A percentile compares a stretch with the other conserved stretches of the same genome.
These are phyloP conservation scores for Eptesicus fuscus DNA, from an alignment of 2,113 vertebrate species.

Conservation along the genomic window DNA sequence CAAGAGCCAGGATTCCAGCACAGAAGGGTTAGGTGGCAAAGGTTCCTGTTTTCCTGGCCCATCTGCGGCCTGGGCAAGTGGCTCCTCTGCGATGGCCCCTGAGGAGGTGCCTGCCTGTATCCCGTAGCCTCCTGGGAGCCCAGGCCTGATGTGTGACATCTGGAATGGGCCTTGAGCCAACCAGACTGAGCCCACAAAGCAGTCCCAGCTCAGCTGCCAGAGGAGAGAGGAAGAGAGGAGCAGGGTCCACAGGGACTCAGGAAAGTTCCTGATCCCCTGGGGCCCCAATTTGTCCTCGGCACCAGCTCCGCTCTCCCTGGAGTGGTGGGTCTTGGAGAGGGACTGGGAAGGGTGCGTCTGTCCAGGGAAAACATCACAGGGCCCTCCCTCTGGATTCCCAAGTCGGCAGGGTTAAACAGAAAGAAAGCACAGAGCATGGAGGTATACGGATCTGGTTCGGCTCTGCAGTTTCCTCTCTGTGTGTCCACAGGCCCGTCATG, in stretches of 20 bases:
- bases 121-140: neutral
- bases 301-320: neutral
- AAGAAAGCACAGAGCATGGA: neutral
- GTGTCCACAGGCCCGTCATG: rapidly evolving
- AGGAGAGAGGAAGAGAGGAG: neutral
- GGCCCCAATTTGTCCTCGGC: neutral
- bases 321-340: rapidly evolving
- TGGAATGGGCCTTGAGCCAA: neutral
- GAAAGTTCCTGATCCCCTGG: too few species aligned
- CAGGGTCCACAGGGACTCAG: neutral
- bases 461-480: rapidly evolving
- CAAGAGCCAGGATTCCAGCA: neutral
- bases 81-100: neutral
- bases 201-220: neutral
- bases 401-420: neutral
- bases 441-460: neutral
- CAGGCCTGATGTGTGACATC: neutral
- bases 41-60: neutral
- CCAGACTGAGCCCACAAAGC: neutral
- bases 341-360: neutral
- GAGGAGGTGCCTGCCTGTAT: neutral
- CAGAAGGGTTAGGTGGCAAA: neutral
- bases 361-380: neutral
- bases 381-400: neutral
- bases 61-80: neutral